Base-by-base conservation (phyloP, 2,888 invertebrate species). In the Corbicula japonica region DNA sequence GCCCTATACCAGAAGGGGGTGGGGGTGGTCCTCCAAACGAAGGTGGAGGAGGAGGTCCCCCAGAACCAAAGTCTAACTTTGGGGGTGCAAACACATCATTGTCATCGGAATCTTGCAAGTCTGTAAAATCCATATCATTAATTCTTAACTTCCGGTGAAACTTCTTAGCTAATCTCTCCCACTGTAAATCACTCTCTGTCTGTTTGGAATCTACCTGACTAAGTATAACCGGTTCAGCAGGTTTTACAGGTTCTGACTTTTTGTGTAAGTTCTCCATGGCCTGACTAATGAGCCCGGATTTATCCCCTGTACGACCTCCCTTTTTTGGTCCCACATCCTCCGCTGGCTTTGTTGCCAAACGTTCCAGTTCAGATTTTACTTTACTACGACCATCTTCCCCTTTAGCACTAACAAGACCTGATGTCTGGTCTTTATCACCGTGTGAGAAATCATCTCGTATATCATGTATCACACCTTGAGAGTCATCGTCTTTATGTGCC, bases 91-190 rank as follows among this genome's bases (percentile, higher is more conserved):
- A 90, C 78, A 88, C 90, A 83, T 93, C 90, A 71, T 96, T 95
- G 92, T 99, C 99, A 86, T 99, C 98, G 70, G 97, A 97, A 41
- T 96, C 96, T 63, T 95, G 96, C 68, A 99, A 95, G 94, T 99
- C 99, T 15, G 98, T 98, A 94, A 99, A 99, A 94, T 99, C 99
- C 91, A 99, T 95, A 94, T 99, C 99, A 93, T 98, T 98, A 82
- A 95, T 94, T 60, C 98, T 95, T 84, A 97, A 96, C 2, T 94
- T 93, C n/a, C 80, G 96, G 69, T 93, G 89, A 68, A 92, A 83
- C 52, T 87, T 79, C 68, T 91, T 89, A 70, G 90, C 88, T 41
- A 99, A 94, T 91, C 97, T 97, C 91, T 99, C 98, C 99, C 99
- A 99, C 91, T 98, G 97, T 1, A 98, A 94, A 91, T 99, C 98